Conservation (phyloP, 2,888 invertebrate genomes). For the Linyphia triangularis region DNA sequence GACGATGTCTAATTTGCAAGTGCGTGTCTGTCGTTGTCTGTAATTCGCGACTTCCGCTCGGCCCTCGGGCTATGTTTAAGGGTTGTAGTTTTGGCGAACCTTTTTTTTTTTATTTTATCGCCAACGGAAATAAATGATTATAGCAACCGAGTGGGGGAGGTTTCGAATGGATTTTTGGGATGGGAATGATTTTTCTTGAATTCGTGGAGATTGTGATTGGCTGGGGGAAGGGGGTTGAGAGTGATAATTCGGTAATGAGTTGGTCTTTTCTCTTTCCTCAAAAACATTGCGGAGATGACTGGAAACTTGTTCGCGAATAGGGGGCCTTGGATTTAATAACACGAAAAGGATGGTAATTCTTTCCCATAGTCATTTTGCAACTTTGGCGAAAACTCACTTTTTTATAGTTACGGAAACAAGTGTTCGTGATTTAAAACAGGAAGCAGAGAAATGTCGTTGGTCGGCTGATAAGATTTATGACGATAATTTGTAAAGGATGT, state of each 20-base stretch:
- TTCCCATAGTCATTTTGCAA: background rate
- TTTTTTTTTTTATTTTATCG: constrained; percentile 23
- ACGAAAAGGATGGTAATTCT: background rate
- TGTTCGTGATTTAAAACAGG: background rate
- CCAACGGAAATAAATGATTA: constrained; percentile 74
- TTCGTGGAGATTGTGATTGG: constrained; percentile 50
- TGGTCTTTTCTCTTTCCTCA: constrained; percentile 35
- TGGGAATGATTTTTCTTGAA: constrained; percentile 27
- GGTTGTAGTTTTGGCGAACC: constrained; percentile 27
- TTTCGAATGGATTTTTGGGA: background rate
- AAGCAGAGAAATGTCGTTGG: background rate
- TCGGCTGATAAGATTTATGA: background rate
- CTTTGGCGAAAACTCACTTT: background rate
- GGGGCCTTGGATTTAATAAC: constrained; percentile 52
- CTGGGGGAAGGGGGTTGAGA: constrained; percentile 12
- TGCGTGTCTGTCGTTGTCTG: constrained; percentile 75
- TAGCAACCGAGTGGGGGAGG: constrained; percentile 67
- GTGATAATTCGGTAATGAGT: constrained; percentile 62
- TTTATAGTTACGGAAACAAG: background rate
- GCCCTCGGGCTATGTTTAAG: constrained; percentile 61
- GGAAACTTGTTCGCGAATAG: constrained; percentile 5
- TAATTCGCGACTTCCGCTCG: constrained; percentile 75
- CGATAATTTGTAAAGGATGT: background rate
- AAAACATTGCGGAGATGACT: constrained; percentile 45
- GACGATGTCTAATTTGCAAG: constrained; percentile 74